Base-by-base conservation (phyloP, 2,113 vertebrate species). In the Grammomys surdaster region DNA sequence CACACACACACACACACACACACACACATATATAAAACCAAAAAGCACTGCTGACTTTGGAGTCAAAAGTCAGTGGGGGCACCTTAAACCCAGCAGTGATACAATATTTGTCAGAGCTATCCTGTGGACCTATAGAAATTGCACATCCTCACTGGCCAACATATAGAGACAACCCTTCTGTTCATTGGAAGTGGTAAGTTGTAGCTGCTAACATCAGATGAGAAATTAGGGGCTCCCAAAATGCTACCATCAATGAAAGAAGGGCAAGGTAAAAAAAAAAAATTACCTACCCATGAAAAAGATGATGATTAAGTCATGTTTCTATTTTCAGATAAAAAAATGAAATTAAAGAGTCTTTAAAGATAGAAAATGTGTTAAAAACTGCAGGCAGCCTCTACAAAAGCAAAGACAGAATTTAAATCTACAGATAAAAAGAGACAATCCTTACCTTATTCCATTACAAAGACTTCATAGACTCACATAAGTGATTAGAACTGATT, bases 311-410 rank as follows among this genome's bases (percentile, higher is more conserved):
- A 24, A 22, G 12, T 60, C 51, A 24, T 60, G 43, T 89, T 76
- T 89, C 58, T 46, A 12, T 81, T 81, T 88, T 76, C 56, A 93
- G 63, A 94, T 17, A 92, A 87, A 56, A 89, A 70, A 24, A 2
- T 20, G 22, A 40, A 16, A 10, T 48, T 31, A 43, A 1, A 40
- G 0, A n/a, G 16, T 51, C 48, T 51, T 51, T 7, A 73, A 63
- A 81, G 20, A 9, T 43, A 54, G 11, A 56, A 9, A 33, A 10
- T 26, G 3, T 70, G 76, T 65, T 70, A 46, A 10, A 46, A 10
- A 58, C 10, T 56, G 3, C 87, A 63, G n/a, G 24, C 28, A 60
- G 16, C 11, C 76, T 89, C 11, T 60, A 16, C 7, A 19, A 0
- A 19, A 60, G n/a, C 33, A 70, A 91, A 73, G 48, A 40, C 13